Evolutionary conservation across 2,888 invertebrate species (phyloP), one percentile per base, ranked within the genome.

Genomic region (Eristalis arbustorum): DNA sequence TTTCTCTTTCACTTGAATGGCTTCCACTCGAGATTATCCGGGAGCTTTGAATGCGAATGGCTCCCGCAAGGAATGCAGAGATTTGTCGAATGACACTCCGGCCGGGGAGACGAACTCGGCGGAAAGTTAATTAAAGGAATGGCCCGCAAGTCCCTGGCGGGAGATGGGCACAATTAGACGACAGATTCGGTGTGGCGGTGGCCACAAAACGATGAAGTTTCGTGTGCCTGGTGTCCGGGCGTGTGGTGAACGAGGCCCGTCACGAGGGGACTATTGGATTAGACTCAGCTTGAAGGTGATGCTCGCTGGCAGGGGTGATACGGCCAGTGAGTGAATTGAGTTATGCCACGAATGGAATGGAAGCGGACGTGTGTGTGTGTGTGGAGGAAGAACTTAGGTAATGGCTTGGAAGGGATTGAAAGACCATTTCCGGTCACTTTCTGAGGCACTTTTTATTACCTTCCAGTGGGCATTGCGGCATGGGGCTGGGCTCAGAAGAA

Each of bases 11-110:
- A 78, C 69, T 82, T 85, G 73, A 85, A 85, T 69, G 82, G 85
- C 13, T 82, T 85, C 77, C 69, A 78, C 10, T 74, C n/a, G 64
- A 82, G 82, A 82, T 85, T 85, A 84, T 84, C 8, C 67, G 63
- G 22, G 22, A 18, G 61, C 62, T 63, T 81, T 75, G 49, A n/a
- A 77, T 82, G 85, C 69, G 77, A 73, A 73, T 76, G 69, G 74
- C 37, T 71, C 25, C 64, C 64, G 64, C 62, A 71, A 71, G 25
- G 77, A 74, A 81, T 81, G 69, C 72, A 18, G 72, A 73, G 23
- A 83, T 78, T 69, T 81, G 81, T 69, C 64, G 2, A 40, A 57
- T 25, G 62, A 61, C 62, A 25, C 66, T 42, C 63, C 68, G 18
- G 18, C 25, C 57, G 28, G 68, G 69, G 6, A 10, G 6, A 31